Base-by-base conservation (phyloP, 2,797 vertebrate genomes). In the Trachurus trachurus region DNA sequence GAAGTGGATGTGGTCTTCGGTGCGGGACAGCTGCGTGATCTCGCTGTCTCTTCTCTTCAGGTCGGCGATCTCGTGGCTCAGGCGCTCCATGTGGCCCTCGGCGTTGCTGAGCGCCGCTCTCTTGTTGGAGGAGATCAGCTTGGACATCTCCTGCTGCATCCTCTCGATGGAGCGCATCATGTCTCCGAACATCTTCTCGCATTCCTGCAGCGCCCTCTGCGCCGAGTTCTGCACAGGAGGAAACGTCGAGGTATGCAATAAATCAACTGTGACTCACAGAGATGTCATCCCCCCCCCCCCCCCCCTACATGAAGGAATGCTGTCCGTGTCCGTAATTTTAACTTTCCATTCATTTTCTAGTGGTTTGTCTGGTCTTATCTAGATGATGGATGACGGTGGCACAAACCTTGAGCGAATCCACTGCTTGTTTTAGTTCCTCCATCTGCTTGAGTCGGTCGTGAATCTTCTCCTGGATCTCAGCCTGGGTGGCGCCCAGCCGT, bases 1-100 rank as follows among this genome's bases (percentile, higher is more conserved):
- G 84, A 96, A 96, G 93, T 96, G 93, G 90, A 96, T 96, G 92
- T 96, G 95, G 90, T 96, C 96, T 70, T 96, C 95, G 0, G 95
- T 96, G 76, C 95, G 94, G 31, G 95, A 95, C 76, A 96, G 93
- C 76, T 95, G 94, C 0, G 94, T 96, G 83, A 96, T 95, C 82
- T 96, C 95, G 0, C 22, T 83, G 92, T 96, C 95, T 81, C 96
- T 91, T 83, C 92, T 94, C 93, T 92, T 96, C 75, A 96, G 90
- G 74, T 96, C 96, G 0, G 90, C 12, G 4, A 96, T 96, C 90
- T 96, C 96, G 2, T 96, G 93, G 72, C 0, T 93, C 71, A 96
- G 88, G 16, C 95, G 93, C 65, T 96, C 95, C 95, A 96, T 71
- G 90, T 96, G 95, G 61, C 93, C 88, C 73, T 96, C 95, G 0